phyloP scores from a whole-genome alignment of 2,888 invertebrate species.

The Philhelius pedissequus region DNA sequence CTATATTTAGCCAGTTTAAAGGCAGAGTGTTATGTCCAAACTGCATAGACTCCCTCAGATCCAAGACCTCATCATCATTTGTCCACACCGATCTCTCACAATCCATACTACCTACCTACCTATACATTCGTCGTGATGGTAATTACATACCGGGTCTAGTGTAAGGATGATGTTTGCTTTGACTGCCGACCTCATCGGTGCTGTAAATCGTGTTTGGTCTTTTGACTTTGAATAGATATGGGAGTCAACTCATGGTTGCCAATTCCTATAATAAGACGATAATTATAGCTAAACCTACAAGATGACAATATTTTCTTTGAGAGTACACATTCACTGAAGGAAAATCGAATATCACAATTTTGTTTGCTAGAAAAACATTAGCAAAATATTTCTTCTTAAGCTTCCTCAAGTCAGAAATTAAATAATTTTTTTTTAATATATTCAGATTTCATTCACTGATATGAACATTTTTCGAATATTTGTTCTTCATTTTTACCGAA shows the following conservation, averaged over 20 bases:
- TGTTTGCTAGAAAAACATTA: too few species aligned
- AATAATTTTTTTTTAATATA: too few species aligned
- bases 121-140: conserved; percentile 29
- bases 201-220: conserved; percentile 63
- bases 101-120: not conserved
- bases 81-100: conserved; percentile 31
- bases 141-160: conserved; percentile 53
- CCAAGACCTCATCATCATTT: conserved; percentile 65
- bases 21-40: conserved; percentile 8
- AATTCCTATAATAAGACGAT: not conserved
- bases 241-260: not conserved
- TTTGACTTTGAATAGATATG: conserved; percentile 27
- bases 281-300: too few species aligned
- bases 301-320: too few species aligned
- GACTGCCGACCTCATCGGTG: conserved; percentile 66
- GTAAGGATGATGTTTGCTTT: conserved; percentile 63
- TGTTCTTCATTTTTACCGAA: too few species aligned
- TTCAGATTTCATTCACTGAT: too few species aligned
- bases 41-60: conserved; percentile 39
- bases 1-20: not conserved
- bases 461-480: too few species aligned
- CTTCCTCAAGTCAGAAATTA: too few species aligned
- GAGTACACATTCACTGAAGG: too few species aligned
- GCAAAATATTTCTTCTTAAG: too few species aligned
- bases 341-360: too few species aligned